phyloP scores from a whole-genome alignment of 1,140 invertebrate genomes.

The Trichonephila inaurata region DNA sequence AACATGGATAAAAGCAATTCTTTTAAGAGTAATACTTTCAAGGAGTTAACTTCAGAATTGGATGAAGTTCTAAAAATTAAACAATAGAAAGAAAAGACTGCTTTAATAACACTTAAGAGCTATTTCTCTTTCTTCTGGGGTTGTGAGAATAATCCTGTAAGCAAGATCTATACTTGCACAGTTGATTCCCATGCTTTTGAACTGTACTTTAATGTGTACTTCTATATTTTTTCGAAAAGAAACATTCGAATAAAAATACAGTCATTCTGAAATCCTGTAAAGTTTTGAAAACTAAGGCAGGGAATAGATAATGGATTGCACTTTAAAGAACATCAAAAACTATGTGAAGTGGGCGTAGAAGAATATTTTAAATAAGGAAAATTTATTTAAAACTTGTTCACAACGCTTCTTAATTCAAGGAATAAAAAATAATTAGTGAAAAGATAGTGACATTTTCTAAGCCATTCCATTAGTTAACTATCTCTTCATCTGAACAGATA shows the following conservation, averaged over 20 bases:
- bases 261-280: neutral
- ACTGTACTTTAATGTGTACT: neutral
- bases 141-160: neutral
- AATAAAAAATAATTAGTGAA: neutral
- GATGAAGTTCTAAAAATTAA: neutral
- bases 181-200: neutral
- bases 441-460: neutral
- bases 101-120: constrained; percentile 10
- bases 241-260: neutral
- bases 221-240: neutral
- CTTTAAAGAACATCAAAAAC: neutral
- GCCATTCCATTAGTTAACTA: no score
- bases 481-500: no score
- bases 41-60: neutral
- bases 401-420: no score
- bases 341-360: no score
- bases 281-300: neutral
- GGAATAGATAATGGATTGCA: neutral
- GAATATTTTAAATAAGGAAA: no score
- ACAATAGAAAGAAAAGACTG: neutral
- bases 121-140: neutral
- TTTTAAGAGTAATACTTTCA: constrained; percentile 5
- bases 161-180: neutral
- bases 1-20: neutral
- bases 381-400: no score